Evolutionary conservation across 2,888 invertebrate genomes (phyloP).

Genomic region (Drosophila neonasuta): DNA sequence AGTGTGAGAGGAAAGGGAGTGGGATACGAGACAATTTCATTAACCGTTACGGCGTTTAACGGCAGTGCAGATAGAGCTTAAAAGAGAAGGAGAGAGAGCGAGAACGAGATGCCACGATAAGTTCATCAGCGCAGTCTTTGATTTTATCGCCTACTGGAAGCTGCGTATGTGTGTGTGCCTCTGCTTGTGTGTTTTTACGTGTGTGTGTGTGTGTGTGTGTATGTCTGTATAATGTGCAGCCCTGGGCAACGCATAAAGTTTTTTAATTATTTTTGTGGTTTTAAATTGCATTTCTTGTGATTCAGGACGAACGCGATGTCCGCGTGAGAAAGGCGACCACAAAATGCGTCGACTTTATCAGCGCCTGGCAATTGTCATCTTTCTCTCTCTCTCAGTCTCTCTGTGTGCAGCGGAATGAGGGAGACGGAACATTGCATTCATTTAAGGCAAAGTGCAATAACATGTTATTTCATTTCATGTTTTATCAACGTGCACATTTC

Average conservation of each 20-base stretch:
- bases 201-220: neutral
- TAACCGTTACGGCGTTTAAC: slow-evolving; percentile 53
- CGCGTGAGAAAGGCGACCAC: slow-evolving; percentile 49
- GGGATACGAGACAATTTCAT: slow-evolving; percentile 59
- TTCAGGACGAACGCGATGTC: slow-evolving; percentile 28
- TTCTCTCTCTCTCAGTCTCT: neutral
- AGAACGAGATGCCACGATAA: slow-evolving; percentile 25
- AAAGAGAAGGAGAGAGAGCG: no score
- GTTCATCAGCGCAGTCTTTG: slow-evolving; percentile 56
- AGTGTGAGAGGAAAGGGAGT: neutral
- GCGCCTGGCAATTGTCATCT: slow-evolving; percentile 53
- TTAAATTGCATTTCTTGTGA: slow-evolving; percentile 63
- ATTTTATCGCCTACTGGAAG: slow-evolving; percentile 55
- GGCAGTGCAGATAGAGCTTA: neutral
- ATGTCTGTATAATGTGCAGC: slow-evolving; percentile 10
- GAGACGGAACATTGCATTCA: slow-evolving; percentile 41
- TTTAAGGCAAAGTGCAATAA: slow-evolving; percentile 71
- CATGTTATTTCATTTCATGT: slow-evolving; percentile 66
- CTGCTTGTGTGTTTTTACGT: neutral
- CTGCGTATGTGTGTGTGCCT: neutral
- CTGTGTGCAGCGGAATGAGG: neutral
- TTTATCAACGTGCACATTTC: slow-evolving; percentile 35
- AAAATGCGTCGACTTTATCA: slow-evolving; percentile 66
- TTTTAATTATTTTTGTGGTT: slow-evolving; percentile 75
- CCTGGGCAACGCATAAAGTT: slow-evolving; percentile 57